These are phyloP conservation scores for Pristionchus fissidentatus DNA, from an alignment of 2,888 invertebrate species.

Conservation along the genomic window DNA sequence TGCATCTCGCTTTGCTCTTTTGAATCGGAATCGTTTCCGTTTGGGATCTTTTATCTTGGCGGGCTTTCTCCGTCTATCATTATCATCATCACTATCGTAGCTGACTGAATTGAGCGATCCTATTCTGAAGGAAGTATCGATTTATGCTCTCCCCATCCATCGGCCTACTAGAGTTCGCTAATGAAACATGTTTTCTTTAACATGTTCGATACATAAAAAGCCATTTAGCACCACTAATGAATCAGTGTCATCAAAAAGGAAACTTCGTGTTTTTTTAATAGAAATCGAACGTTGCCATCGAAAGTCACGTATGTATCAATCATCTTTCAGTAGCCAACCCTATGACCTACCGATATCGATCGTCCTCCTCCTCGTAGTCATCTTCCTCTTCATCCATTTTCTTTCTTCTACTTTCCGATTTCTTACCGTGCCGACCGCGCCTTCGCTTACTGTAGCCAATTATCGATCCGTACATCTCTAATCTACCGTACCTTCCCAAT, in stretches of 20 bases:
- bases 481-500: conserved; percentile 10
- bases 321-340: background rate
- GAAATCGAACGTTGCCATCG: too few relatives aligned
- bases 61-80: conserved; percentile 1
- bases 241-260: too few relatives aligned
- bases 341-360: background rate
- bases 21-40: background rate
- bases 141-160: too few relatives aligned
- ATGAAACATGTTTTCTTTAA: too few relatives aligned
- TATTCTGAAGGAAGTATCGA: background rate
- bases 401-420: background rate
- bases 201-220: too few relatives aligned
- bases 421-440: background rate
- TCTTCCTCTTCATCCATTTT: conserved; percentile 6
- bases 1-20: background rate
- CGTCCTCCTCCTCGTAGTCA: background rate
- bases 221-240: too few relatives aligned
- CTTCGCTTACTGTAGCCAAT: conserved; percentile 3
- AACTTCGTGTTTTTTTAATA: too few relatives aligned
- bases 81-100: conserved; percentile 26
- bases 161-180: too few relatives aligned
- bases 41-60: conserved; percentile 5
- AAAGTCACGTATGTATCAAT: background rate
- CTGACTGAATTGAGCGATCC: conserved; percentile 11
- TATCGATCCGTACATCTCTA: background rate